A percentile compares a stretch with the other conserved stretches of the same genome.
Evolutionary conservation across 1,140 invertebrate species (phyloP).

Genomic region (Leptinotarsa lineolata): DNA sequence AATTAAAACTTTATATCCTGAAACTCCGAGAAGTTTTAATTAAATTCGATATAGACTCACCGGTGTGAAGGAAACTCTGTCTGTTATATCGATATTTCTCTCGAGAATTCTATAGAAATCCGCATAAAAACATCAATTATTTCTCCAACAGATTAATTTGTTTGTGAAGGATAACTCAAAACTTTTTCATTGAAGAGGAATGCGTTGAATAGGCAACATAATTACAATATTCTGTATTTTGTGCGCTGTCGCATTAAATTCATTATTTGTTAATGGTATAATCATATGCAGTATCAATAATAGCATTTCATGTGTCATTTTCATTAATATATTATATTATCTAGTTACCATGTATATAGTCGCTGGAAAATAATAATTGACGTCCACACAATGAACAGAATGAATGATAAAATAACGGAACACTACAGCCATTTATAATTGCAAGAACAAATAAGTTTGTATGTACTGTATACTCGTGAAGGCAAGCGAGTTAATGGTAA

Average conservation of each 20-base stretch:
- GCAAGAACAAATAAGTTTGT: not conserved
- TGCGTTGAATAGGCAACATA: not conserved
- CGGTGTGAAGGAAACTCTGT: not conserved
- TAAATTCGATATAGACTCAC: not conserved
- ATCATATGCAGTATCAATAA: not conserved
- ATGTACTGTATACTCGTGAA: not conserved
- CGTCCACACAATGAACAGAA: not conserved
- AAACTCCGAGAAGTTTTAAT: not conserved
- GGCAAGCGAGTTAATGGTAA: no score
- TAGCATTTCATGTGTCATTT: conserved; percentile 5
- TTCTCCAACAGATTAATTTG: no score
- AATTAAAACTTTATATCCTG: conserved; percentile 15
- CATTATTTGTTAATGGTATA: not conserved
- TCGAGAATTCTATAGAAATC: not conserved
- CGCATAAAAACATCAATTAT: not conserved
- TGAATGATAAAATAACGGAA: not conserved
- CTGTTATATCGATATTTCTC: not conserved
- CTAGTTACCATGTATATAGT: not conserved
- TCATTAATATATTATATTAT: conserved; percentile 6
- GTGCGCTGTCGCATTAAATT: not conserved
- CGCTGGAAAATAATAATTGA: not conserved
- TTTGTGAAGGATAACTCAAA: not conserved
- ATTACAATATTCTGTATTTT: not conserved
- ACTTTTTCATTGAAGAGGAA: not conserved
- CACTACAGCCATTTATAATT: not conserved